Percentiles rank a stretch among this genome's conserved stretches.
Conservation (phyloP, 2,888 invertebrate species). For the Chrysolina haemoptera region DNA sequence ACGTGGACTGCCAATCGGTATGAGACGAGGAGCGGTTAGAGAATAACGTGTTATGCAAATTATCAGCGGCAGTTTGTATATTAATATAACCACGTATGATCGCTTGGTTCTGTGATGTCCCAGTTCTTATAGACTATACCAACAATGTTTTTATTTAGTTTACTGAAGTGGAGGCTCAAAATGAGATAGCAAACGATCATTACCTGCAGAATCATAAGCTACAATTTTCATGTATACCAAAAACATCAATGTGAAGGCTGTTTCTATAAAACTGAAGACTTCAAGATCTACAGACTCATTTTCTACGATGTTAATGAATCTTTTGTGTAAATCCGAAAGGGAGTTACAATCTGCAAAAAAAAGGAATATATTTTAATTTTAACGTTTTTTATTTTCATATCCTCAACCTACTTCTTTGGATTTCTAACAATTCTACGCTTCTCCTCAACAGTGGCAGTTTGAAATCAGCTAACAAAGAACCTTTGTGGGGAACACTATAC, state of each 20-base stretch:
- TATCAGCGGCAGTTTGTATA: too few relatives aligned
- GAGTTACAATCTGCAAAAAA: constrained; percentile 77
- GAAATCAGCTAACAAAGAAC: constrained; percentile 84
- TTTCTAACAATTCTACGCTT: constrained; percentile 84
- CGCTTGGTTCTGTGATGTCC: too few relatives aligned
- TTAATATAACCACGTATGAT: too few relatives aligned
- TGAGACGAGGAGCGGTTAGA: too few relatives aligned
- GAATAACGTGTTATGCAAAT: too few relatives aligned
- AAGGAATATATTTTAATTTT: neutral
- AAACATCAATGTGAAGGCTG: constrained; percentile 81
- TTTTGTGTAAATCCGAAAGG: constrained; percentile 78
- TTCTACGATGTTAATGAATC: constrained; percentile 74
- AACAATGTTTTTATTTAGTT: too few relatives aligned
- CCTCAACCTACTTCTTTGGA: constrained; percentile 78
- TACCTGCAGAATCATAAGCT: constrained; percentile 84
- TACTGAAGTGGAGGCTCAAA: too few relatives aligned
- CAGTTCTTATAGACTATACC: too few relatives aligned
- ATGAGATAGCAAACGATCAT: neutral
- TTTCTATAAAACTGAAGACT: constrained; percentile 86
- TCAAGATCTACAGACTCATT: constrained; percentile 72
- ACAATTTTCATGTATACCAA: constrained; percentile 84
- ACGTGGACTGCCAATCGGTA: too few relatives aligned
- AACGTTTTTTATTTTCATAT: neutral
- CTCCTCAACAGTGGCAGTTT: constrained; percentile 82
- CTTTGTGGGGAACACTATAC: constrained; percentile 90